phyloP scores from a whole-genome alignment of 2,113 vertebrate genomes.

The Dermatemys mawii region DNA sequence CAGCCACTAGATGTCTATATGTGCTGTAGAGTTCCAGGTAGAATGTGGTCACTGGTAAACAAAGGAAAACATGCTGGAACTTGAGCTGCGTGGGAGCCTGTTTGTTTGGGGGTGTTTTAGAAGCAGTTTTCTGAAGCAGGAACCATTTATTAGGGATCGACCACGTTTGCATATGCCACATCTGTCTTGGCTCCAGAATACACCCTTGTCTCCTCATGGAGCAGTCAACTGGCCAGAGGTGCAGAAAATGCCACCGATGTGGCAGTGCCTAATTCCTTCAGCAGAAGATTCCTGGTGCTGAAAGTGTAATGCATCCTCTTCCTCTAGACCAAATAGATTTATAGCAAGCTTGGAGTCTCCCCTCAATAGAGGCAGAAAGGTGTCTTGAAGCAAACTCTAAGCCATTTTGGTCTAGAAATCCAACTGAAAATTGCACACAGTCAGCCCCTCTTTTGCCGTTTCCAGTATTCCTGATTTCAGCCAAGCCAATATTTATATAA shows the following conservation, averaged over 20 bases:
- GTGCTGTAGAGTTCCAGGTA: rapidly evolving
- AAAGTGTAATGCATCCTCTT: not conserved
- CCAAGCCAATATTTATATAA: not conserved
- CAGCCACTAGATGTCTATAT: not conserved
- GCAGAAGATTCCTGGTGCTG: not conserved
- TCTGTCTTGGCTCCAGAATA: not conserved
- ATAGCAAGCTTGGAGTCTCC: not conserved
- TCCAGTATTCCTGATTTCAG: not conserved
- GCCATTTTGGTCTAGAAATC: not conserved
- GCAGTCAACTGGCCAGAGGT: not conserved
- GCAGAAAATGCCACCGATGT: not conserved
- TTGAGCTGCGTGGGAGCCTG: not conserved
- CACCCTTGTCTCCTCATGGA: not conserved
- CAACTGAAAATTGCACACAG: not conserved
- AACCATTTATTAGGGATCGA: not conserved
- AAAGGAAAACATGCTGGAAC: not conserved
- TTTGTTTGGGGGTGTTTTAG: not conserved
- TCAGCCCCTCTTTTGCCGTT: not conserved
- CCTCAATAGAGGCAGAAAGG: not conserved
- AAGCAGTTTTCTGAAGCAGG: not conserved
- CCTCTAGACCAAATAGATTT: not conserved
- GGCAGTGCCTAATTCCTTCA: not conserved
- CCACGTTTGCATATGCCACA: not conserved
- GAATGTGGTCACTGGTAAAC: not conserved
- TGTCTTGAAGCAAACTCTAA: not conserved